Evolutionary conservation across 2,888 invertebrate species (phyloP).

Genomic region (Deroplatys truncata): DNA sequence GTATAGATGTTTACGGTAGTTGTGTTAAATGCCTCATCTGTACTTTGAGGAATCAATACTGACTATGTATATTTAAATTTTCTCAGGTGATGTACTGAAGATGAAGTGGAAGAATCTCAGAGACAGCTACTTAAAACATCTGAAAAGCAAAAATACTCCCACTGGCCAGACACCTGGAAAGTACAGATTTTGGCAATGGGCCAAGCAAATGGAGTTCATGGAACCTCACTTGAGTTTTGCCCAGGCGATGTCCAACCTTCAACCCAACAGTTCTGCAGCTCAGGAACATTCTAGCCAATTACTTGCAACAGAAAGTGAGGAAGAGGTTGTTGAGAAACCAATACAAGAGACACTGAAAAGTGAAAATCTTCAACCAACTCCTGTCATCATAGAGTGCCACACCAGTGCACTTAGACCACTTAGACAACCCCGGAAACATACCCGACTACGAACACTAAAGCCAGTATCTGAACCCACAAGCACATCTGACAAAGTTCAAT

Average conservation of each 20-base stretch:
- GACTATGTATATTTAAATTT: not conserved
- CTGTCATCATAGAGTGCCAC: not conserved
- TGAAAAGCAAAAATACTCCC: not conserved
- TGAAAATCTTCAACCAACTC: not conserved
- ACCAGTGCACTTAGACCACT: no score
- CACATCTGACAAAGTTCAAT: no score
- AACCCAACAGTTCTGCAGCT: not conserved
- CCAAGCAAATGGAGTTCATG: slow-evolving; percentile 2
- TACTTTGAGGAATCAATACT: no score
- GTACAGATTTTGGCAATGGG: not conserved
- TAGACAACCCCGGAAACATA: no score
- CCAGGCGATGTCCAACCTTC: not conserved
- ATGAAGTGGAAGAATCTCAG: not conserved
- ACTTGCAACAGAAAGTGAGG: not conserved
- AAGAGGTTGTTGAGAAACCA: not conserved
- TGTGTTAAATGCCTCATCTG: not conserved
- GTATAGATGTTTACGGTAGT: no score
- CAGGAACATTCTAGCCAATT: not conserved
- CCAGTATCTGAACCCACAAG: no score
- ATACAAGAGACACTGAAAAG: not conserved
- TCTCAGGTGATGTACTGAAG: not conserved
- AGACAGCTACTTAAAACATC: not conserved
- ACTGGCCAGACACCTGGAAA: not conserved
- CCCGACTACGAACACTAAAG: no score
- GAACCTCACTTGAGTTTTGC: not conserved